These are phyloP conservation scores for Mastomys natalensis DNA, from an alignment of 2,113 vertebrate species.

Conservation along the genomic window DNA sequence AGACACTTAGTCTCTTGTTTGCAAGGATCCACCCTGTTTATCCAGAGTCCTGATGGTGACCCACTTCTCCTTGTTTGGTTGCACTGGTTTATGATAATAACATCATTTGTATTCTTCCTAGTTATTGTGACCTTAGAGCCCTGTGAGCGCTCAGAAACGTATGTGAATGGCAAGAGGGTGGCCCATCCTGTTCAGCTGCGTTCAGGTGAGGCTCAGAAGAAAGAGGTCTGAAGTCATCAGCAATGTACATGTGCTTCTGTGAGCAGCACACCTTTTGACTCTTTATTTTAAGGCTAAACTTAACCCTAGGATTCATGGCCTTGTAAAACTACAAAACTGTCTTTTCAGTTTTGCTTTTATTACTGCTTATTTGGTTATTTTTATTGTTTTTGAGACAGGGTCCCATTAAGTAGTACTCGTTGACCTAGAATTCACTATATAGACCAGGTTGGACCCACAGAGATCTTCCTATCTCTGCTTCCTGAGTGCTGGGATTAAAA, in stretches of 20 bases:
- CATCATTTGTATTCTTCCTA: slow-evolving; percentile 78
- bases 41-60: not conserved
- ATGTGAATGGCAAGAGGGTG: slow-evolving; percentile 98
- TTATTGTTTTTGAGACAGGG: not conserved
- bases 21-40: not conserved
- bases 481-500: not conserved
- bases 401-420: not conserved
- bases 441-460: no score
- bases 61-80: not conserved
- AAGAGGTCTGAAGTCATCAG: not conserved
- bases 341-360: slow-evolving; percentile 9
- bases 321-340: not conserved
- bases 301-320: not conserved
- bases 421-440: not conserved
- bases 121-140: slow-evolving; percentile 97
- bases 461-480: not conserved
- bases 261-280: not conserved
- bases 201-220: slow-evolving; percentile 90
- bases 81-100: slow-evolving; percentile 7
- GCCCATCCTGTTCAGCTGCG: slow-evolving; percentile 94
- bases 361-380: not conserved
- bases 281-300: not conserved
- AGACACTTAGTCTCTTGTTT: not conserved
- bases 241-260: not conserved
- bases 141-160: slow-evolving; percentile 97